Evolutionary conservation across 2,888 invertebrate species (phyloP).

Genomic region (Cataglyphis altisquamis): DNA sequence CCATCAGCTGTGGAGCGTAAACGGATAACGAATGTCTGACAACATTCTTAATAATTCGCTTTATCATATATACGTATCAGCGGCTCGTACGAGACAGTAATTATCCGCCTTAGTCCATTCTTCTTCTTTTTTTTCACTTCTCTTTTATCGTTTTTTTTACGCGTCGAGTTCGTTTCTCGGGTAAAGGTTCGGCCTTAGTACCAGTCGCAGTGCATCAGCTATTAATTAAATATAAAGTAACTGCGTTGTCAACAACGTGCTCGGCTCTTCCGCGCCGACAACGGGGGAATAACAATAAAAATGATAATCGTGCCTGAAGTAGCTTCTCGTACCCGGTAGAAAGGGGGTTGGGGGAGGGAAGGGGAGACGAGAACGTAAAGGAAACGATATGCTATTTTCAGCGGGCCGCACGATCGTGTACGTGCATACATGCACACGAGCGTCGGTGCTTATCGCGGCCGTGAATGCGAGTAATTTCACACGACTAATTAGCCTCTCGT

Average conservation of each 20-base stretch:
- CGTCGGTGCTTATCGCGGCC: slow-evolving; percentile 68
- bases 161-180: slow-evolving; percentile 30
- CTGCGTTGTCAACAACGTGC: slow-evolving; percentile 52
- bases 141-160: slow-evolving; percentile 17
- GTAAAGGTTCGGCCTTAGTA: slow-evolving; percentile 31
- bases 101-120: slow-evolving; percentile 26
- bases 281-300: slow-evolving; percentile 45
- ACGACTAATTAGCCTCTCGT: slow-evolving; percentile 82
- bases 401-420: slow-evolving; percentile 43
- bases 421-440: slow-evolving; percentile 24
- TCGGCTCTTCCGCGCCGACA: slow-evolving; percentile 45
- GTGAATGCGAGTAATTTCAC: slow-evolving; percentile 75
- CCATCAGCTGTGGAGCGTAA: slow-evolving; percentile 16
- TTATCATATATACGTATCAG: slow-evolving; percentile 44
- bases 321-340: slow-evolving; percentile 48
- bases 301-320: slow-evolving; percentile 53
- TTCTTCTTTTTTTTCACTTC: not conserved
- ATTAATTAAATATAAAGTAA: slow-evolving; percentile 56
- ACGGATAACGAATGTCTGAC: slow-evolving; percentile 15
- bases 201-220: slow-evolving; percentile 33
- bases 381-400: slow-evolving; percentile 61
- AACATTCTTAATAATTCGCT: slow-evolving; percentile 46
- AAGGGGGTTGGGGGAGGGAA: not conserved
- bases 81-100: slow-evolving; percentile 43
- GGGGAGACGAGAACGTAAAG: slow-evolving; percentile 29